A percentile compares a stretch with the other conserved stretches of the same genome.
These are phyloP conservation scores for Pycnomerus fuliginosus DNA, from an alignment of 2,888 invertebrate genomes.

Conservation along the genomic window DNA sequence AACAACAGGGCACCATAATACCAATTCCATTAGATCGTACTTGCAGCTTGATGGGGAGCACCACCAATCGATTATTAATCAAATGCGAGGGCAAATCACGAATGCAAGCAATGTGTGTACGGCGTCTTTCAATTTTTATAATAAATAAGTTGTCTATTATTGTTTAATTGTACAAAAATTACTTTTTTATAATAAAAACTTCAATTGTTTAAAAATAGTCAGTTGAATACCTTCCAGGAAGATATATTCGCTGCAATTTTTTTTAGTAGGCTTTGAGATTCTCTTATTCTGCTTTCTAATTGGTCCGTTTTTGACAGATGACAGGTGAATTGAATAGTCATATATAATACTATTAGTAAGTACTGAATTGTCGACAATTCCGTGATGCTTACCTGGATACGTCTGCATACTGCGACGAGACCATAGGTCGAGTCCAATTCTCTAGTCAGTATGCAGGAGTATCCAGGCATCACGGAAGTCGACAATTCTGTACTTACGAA, in stretches of 20 bases:
- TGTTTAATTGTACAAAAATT: slow-evolving; percentile 1
- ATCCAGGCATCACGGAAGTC: too few species aligned
- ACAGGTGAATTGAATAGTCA: slow-evolving; percentile 1
- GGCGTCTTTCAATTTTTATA: background rate
- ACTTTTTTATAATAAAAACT: background rate
- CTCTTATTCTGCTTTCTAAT: background rate
- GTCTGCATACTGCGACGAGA: too few species aligned
- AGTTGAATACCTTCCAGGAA: too few species aligned
- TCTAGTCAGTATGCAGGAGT: too few species aligned
- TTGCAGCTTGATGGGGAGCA: background rate
- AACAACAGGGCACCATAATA: slow-evolving; percentile 3
- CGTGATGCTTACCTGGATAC: too few species aligned
- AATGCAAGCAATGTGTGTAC: background rate
- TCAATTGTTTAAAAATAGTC: slow-evolving; percentile 3
- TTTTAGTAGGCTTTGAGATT: background rate
- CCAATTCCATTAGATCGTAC: slow-evolving; percentile 1
- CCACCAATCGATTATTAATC: background rate
- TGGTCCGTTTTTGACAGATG: slow-evolving; percentile 1
- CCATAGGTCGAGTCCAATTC: too few species aligned
- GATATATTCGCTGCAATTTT: slow-evolving; percentile 1
- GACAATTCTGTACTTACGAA: too few species aligned
- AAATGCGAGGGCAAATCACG: background rate
- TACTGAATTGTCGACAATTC: too few species aligned
- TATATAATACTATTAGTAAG: too few species aligned
- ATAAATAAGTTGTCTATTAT: background rate